These are phyloP conservation scores for Zonotrichia leucophrys DNA, from an alignment of 2,113 vertebrate genomes.

Conservation along the genomic window DNA sequence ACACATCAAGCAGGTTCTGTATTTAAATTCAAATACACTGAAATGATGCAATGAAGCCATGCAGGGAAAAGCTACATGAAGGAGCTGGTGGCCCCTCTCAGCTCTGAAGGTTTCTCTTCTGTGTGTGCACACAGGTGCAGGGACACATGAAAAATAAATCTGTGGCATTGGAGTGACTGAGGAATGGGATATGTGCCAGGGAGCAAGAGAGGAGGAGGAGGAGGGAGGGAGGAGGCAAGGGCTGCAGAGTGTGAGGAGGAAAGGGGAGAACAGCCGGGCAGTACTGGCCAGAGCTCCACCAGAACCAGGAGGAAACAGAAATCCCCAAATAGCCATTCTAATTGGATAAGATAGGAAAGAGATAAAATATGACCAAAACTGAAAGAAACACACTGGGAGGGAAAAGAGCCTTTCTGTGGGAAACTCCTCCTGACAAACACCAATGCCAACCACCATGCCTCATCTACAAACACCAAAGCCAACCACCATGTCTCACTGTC, in stretches of 20 bases:
- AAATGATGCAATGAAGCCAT: neutral
- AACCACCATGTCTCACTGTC: neutral
- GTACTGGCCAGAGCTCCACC: neutral
- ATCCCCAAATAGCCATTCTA: neutral
- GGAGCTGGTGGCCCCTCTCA: neutral
- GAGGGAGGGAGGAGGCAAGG: neutral
- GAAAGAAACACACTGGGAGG: neutral
- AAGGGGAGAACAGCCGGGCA: neutral
- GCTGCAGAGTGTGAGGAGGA: neutral
- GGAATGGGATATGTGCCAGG: neutral
- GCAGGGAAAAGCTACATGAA: neutral
- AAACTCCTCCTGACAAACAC: neutral
- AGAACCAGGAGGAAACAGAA: neutral
- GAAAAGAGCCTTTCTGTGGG: neutral
- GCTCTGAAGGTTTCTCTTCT: slow-evolving; percentile 3
- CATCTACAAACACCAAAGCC: too few species aligned
- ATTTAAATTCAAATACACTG: neutral
- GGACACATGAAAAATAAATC: neutral
- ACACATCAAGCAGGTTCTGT: rapidly evolving
- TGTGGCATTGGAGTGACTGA: neutral
- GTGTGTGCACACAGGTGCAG: neutral
- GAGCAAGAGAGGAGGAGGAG: neutral
- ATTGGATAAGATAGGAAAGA: neutral
- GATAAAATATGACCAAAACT: neutral
- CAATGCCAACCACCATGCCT: neutral